Conservation (phyloP, 1,140 invertebrate genomes). For the Drosophila repletoides region DNA sequence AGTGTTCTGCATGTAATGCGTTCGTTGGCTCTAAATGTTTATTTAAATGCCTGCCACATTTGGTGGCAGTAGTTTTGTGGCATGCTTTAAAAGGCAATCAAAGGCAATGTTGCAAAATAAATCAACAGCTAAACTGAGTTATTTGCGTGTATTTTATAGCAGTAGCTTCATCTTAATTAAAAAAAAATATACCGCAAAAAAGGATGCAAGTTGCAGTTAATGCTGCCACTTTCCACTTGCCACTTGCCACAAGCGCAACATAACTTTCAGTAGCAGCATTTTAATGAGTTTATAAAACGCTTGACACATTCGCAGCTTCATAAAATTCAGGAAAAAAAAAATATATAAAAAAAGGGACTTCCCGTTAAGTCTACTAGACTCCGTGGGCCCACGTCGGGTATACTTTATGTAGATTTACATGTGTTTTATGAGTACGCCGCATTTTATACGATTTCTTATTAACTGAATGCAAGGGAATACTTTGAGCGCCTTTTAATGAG, state of each 20-base stretch:
- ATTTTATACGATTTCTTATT: conserved; percentile 26
- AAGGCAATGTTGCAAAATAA: conserved; percentile 34
- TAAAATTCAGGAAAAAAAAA: conserved; percentile 51
- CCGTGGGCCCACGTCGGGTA: conserved; percentile 43
- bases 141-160: not conserved
- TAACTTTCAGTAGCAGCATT: conserved; percentile 66
- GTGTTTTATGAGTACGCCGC: conserved; percentile 13
- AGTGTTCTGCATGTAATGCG: conserved; percentile 59
- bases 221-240: conserved; percentile 14
- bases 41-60: conserved; percentile 72
- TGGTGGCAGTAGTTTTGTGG: conserved; percentile 49
- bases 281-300: conserved; percentile 80
- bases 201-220: conserved; percentile 26
- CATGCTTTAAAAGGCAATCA: conserved; percentile 63
- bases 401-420: conserved; percentile 61
- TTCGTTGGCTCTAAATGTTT: conserved; percentile 58
- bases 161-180: conserved; percentile 24
- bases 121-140: conserved; percentile 42
- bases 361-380: not conserved
- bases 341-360: conserved; percentile 35
- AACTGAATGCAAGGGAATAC: conserved; percentile 2
- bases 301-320: conserved; percentile 70
- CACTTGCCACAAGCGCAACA: conserved; percentile 23
- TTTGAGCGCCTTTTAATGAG: conserved; percentile 38
- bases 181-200: conserved; percentile 18